Evolutionary conservation across 2,797 vertebrate species (phyloP), one percentile per base, ranked within the genome.

Genomic region (Argya squamiceps): DNA sequence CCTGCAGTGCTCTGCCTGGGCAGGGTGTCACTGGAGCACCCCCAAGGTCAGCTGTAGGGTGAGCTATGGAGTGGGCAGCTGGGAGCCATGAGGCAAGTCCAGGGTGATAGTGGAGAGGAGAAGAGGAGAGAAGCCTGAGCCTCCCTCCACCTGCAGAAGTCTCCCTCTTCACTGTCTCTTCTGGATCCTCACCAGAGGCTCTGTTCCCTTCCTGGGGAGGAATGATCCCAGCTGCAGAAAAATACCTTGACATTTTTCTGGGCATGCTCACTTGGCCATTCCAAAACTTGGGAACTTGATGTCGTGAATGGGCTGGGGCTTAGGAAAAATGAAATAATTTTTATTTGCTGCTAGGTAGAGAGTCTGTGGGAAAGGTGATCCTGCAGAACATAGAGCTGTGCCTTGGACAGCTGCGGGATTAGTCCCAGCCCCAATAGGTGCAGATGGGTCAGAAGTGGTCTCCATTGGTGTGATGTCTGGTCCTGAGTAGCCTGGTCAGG

Each of bases 11-110:
- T 69, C 47, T 80, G 39, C 9, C 36, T n/a, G 77, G 59, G 36
- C 41, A n/a, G 32, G 27, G 26, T 0, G 0, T 58, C 56, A 19
- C 30, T 4, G 1, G n/a, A 81, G 60, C 43, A 71, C 2, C 7
- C 5, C 10, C 0, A 1, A 41, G 8, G 26, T 16, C 67, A 56
- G 56, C 19, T 0, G 0, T 50, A 59, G 60, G 30, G n/a, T 41
- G 32, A 74, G 47, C 44, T 50, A 5, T 1, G 3, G 43, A n/a
- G 39, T 0, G 9, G 21, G 74, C 41, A 29, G 16, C 24, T 34
- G 43, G 22, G 52, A 46, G 18, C 39, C 36, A 17, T 2, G 27
- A 34, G 44, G 39, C 29, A 62, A 50, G 22, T 36, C 30, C 19
- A 12, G 41, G 53, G 19, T 3, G 2, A 4, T 29, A 67, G 41